These are phyloP conservation scores for Dipodomys spectabilis DNA, from an alignment of 2,113 vertebrate genomes.

Conservation along the genomic window DNA sequence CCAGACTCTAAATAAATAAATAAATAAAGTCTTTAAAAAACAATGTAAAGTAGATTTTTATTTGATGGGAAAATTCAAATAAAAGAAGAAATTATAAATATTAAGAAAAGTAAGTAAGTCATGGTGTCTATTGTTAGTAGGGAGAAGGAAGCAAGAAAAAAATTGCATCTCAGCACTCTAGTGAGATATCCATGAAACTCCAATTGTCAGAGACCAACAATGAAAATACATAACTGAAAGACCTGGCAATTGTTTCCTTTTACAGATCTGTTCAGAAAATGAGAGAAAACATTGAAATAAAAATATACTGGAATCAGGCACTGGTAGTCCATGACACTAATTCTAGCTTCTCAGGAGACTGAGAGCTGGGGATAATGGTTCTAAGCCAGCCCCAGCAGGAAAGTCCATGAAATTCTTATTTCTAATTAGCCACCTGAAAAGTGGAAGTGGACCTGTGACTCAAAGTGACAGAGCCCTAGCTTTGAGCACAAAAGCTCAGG, in stretches of 20 bases:
- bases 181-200: neutral
- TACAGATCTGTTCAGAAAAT: neutral
- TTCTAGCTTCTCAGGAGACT: too few species aligned
- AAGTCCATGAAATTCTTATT: too few species aligned
- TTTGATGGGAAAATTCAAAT: neutral
- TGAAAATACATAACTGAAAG: neutral
- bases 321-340: too few species aligned
- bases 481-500: too few species aligned
- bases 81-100: neutral
- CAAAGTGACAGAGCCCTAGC: too few species aligned
- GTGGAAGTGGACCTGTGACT: too few species aligned
- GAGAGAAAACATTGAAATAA: neutral
- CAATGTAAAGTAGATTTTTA: neutral
- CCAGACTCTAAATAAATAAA: too few species aligned
- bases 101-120: neutral
- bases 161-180: neutral
- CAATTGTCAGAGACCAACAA: neutral
- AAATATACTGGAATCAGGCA: too few species aligned
- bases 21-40: neutral
- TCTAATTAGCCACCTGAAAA: too few species aligned
- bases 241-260: neutral
- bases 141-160: neutral
- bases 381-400: too few species aligned
- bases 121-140: neutral
- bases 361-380: too few species aligned